A percentile compares a stretch with the other conserved stretches of the same genome.
Evolutionary conservation across 2,888 invertebrate species (phyloP).

Genomic region (Pammene aurita): DNA sequence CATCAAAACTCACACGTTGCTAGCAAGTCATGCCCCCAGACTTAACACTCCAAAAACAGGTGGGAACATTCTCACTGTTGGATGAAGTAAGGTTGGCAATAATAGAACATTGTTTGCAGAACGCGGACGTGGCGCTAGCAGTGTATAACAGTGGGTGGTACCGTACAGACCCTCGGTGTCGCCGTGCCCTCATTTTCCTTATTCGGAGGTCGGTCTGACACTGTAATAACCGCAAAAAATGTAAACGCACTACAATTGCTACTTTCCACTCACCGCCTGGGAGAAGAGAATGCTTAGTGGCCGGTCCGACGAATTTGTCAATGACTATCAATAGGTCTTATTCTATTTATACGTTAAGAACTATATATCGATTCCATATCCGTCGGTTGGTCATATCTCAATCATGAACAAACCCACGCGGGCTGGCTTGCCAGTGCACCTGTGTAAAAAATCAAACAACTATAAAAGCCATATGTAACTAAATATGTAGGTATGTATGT

Average conservation of each 20-base stretch:
- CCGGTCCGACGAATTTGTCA: neutral
- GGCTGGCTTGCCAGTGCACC: too few species aligned
- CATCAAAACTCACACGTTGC: too few species aligned
- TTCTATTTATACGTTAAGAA: too few species aligned
- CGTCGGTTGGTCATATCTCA: too few species aligned
- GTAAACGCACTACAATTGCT: constrained; percentile 28
- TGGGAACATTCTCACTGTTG: constrained; percentile 14
- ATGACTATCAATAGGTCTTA: neutral
- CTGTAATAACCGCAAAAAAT: constrained; percentile 34
- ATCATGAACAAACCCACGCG: too few species aligned
- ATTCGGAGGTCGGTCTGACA: constrained; percentile 61
- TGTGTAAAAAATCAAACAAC: too few species aligned
- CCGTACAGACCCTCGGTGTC: constrained; percentile 66
- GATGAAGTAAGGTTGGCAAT: constrained; percentile 10
- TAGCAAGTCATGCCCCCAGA: neutral
- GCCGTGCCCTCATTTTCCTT: constrained; percentile 68
- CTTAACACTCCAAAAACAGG: constrained; percentile 6
- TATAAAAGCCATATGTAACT: too few species aligned
- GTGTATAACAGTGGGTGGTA: constrained; percentile 76
- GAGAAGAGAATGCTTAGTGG: constrained; percentile 9
- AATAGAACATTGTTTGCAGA: constrained; percentile 54
- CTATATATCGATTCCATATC: too few species aligned
- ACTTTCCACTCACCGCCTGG: constrained; percentile 24
- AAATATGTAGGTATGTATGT: too few species aligned
- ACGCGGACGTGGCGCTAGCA: constrained; percentile 66